Evolutionary conservation across 2,113 vertebrate species (phyloP), one percentile per base, ranked within the genome.

Genomic region (Oreochromis spilurus): DNA sequence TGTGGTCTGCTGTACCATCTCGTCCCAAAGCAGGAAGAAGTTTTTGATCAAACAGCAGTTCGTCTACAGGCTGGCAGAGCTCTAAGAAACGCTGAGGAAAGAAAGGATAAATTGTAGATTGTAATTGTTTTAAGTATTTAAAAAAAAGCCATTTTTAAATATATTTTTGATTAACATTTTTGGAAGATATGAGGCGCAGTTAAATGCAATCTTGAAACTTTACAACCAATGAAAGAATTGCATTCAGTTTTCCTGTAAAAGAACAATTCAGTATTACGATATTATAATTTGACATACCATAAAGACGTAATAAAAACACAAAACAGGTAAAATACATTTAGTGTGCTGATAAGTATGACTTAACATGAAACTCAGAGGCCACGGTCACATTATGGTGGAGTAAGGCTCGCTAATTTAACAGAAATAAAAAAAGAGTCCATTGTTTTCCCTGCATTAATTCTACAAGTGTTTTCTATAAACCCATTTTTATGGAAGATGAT

Each of bases 1-100:
- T 84, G 26, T 58, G n/a, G 7, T 12, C 3, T 16, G 31, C 5
- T 11, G 26, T 40, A 21, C 29, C 48, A 7, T 29, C 78, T 77
- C 31, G 21, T 67, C 4, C 72, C 2, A 14, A 60, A 8, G 36
- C 5, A 19, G 58, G 14, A 57, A 53, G 81, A 31, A 43, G 5
- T 36, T 79, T 88, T 7, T 77, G 60, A 14, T 86, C n/a, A 31
- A 70, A 4, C 1, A 54, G n/a, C 1, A 87, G 78, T n/a, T 93
- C 16, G 1, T 92, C 79, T 7, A 83, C 29, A 13, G 93, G 95
- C 40, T 82, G 75, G 72, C 93, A 95, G 19, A 94, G 93, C 6
- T 40, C 11, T 29, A 87, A 7, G 48, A 95, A 83, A 13, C 92
- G 84, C 95, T 95, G 87, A 67, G 55, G 38, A 80, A 16, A 77